Conservation (phyloP, 2,113 vertebrate genomes). For the Gymnocephalus cernua region DNA sequence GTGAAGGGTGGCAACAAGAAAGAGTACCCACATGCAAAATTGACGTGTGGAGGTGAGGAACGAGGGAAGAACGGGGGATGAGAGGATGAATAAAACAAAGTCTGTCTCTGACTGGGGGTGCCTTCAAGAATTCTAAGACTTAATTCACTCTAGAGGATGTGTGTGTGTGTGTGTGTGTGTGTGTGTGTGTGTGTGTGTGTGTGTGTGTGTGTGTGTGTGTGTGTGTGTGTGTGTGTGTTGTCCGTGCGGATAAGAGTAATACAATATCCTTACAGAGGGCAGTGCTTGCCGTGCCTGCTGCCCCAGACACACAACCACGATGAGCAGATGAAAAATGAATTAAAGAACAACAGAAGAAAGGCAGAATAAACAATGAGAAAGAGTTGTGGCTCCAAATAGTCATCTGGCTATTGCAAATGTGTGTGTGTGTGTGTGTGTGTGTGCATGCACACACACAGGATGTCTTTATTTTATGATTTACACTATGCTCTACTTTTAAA, state of each 20-base stretch:
- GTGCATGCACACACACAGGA: constrained; percentile 20
- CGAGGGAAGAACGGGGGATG: constrained; percentile 54
- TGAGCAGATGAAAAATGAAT: constrained; percentile 81
- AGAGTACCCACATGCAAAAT: constrained; percentile 79
- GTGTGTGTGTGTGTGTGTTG: constrained; percentile 22
- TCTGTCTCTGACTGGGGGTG: constrained; percentile 78
- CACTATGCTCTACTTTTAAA: constrained; percentile 50
- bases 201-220: constrained; percentile 35
- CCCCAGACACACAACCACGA: constrained; percentile 69
- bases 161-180: constrained; percentile 26
- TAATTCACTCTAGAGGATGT: constrained; percentile 82
- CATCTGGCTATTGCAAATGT: constrained; percentile 47
- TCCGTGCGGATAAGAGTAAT: constrained; percentile 65
- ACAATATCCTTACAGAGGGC: constrained; percentile 72
- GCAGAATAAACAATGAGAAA: constrained; percentile 78
- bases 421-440: constrained; percentile 26
- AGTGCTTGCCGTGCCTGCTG: constrained; percentile 61
- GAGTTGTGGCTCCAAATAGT: constrained; percentile 70
- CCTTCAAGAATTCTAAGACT: constrained; percentile 84
- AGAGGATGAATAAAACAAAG: constrained; percentile 85
- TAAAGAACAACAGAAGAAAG: constrained; percentile 78
- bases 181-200: constrained; percentile 34
- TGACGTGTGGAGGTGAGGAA: constrained; percentile 77
- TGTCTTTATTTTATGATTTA: constrained; percentile 68
- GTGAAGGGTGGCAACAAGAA: constrained; percentile 65